Conservation (phyloP, 2,113 vertebrate species). For the Sinocyclocheilus anophthalmus region DNA sequence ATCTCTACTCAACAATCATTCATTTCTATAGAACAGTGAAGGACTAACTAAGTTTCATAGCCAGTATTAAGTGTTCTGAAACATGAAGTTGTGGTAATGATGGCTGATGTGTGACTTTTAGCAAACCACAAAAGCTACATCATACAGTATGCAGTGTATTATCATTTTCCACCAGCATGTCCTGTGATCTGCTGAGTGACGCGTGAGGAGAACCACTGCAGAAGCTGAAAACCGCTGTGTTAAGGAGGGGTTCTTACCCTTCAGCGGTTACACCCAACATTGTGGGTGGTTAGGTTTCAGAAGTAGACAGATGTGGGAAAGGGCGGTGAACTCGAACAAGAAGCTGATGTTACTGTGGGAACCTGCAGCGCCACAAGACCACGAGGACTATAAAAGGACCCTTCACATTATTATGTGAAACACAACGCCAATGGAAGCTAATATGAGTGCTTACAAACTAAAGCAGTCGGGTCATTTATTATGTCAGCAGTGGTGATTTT, state of each 20-base stretch:
- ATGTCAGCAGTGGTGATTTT: background rate
- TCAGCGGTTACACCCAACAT: slow-evolving; percentile 18
- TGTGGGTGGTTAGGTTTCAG: slow-evolving; percentile 24
- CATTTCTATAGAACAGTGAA: background rate
- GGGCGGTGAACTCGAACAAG: background rate
- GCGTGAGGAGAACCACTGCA: background rate
- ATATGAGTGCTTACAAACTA: background rate
- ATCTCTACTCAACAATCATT: background rate
- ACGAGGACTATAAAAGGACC: background rate
- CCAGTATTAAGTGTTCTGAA: background rate
- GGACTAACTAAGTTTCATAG: background rate
- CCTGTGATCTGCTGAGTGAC: background rate
- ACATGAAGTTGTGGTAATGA: background rate
- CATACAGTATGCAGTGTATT: background rate
- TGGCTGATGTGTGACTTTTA: background rate
- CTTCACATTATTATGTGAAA: background rate
- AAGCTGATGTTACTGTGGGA: slow-evolving; percentile 10
- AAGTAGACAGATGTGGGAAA: background rate
- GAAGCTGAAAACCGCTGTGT: background rate
- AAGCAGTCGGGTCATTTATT: background rate
- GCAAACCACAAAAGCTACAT: background rate
- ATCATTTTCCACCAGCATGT: background rate
- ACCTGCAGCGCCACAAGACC: background rate
- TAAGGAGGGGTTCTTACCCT: slow-evolving; percentile 5
- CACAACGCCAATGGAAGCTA: background rate